These are phyloP conservation scores for Trissolcus japonicus DNA, from an alignment of 2,888 invertebrate genomes.

Conservation along the genomic window DNA sequence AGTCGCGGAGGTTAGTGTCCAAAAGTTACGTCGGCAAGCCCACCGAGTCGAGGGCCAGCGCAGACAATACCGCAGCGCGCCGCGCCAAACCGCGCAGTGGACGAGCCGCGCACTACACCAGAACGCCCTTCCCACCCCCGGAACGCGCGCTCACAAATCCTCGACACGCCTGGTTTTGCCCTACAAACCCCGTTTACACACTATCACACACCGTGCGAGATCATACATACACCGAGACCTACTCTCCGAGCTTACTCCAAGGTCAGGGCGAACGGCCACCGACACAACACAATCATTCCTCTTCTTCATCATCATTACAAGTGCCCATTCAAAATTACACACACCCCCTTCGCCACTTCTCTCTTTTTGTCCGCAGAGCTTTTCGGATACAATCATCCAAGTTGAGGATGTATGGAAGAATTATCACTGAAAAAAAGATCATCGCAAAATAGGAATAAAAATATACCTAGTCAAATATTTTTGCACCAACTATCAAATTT, in stretches of 20 bases:
- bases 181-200: slow-evolving; percentile 57
- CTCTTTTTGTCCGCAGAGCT: too few species aligned
- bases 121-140: slow-evolving; percentile 61
- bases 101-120: slow-evolving; percentile 66
- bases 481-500: too few species aligned
- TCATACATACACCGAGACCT: slow-evolving; percentile 29
- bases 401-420: too few species aligned
- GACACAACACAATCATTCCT: neutral
- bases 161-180: slow-evolving; percentile 36
- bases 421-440: too few species aligned
- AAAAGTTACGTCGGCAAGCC: slow-evolving; percentile 62
- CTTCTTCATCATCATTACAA: neutral
- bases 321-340: neutral
- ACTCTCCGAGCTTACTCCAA: slow-evolving; percentile 21
- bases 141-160: slow-evolving; percentile 53
- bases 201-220: slow-evolving; percentile 31
- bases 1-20: slow-evolving; percentile 69
- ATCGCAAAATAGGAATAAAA: too few species aligned
- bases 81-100: slow-evolving; percentile 73
- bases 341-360: neutral
- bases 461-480: too few species aligned
- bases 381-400: too few species aligned
- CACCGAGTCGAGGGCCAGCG: slow-evolving; percentile 69
- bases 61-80: slow-evolving; percentile 73
- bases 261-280: slow-evolving; percentile 38